Evolutionary conservation across 2,888 invertebrate species (phyloP), one percentile per base, ranked within the genome.

Genomic region (Pedicia rivosa): DNA sequence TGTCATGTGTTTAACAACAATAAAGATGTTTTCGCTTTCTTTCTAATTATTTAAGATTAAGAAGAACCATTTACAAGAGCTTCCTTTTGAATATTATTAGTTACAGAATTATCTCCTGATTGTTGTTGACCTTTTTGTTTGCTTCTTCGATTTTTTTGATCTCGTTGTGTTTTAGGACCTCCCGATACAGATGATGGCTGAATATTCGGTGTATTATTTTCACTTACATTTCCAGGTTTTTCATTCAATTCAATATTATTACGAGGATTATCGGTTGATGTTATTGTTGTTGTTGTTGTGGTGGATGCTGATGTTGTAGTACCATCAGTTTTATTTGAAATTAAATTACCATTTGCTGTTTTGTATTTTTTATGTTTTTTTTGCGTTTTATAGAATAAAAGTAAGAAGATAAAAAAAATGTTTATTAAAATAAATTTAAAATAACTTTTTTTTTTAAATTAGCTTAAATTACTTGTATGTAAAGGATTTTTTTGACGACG

Each of bases 31-130:
- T n/a, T n/a, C n/a, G n/a, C n/a, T n/a, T n/a, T n/a, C n/a, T n/a
- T n/a, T n/a, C n/a, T n/a, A n/a, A n/a, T n/a, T n/a, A n/a, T n/a
- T n/a, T n/a, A n/a, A n/a, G 30, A 30, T 55, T 59, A 59, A 53
- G 60, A 59, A 46, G 58, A 58, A 46, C 59, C 59, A 49, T 59
- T 59, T 40, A 60, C 59, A 46, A 59, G 49, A 38, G 56, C 48
- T 44, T 59, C 59, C 45, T 57, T 57, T 48, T 60, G 57, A 32
- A 51, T 47, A 4, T 14, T 6, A 17, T 16, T 16, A n/a, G 30
- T n/a, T n/a, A n/a, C 5, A 12, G 17, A 6, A 30, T 17, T 17
- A 16, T 17, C 19, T 30, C 19, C 30, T 2, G 30, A 24, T n/a
- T n/a, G n/a, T n/a, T n/a, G n/a, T 24, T 24, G 24, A 24, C 24